Base-by-base conservation (phyloP, 1,140 invertebrate genomes). In the Drosophila punjabiensis region DNA sequence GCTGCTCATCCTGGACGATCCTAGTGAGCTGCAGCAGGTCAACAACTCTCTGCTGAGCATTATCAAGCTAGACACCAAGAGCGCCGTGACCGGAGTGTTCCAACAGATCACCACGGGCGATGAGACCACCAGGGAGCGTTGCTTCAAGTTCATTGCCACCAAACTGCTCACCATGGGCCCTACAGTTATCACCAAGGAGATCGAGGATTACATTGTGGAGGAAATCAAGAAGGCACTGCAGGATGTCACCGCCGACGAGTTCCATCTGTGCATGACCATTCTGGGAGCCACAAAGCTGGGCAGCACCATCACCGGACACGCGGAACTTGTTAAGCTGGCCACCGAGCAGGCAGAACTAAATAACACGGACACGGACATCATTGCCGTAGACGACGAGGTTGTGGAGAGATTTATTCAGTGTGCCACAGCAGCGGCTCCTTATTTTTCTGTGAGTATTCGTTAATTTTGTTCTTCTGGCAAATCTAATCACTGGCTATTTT, bases 201-300 rank as follows among this genome's bases (percentile, higher is more conserved):
- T 96, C 56, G 97, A 99, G 93, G 97, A 98, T 87, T 95, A 96
- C 69, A 95, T 99, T 52, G 96, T 98, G 64, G 93, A 95, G 50
- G 97, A 98, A 93, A 96, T 96, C 79, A 98, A 98, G 92, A 98
- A 98, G 95, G 96, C 98, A 66, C 94, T 97, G 76, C 95, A 96
- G 96, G 97, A 98, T 95, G 96, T 98, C 13, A 98, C 96, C 43
- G 97, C 97, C 56, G 97, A 98, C 81, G 98, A 99, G 94, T 99
- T 99, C 94, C 96, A 98, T 70, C 95, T 96, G 53, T 96, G 99
- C 37, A 98, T 99, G 96, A 96, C 96, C 20, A 95, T 98, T 62
- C 94, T 99, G 71, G 95, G 95, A 3, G 95, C 95, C 93, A 96
- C 98, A 11, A 96, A 96, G 93, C 94, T 98, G 48, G 96, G 97